Conservation (phyloP, 2,888 invertebrate genomes). For the Apoderus coryli region DNA sequence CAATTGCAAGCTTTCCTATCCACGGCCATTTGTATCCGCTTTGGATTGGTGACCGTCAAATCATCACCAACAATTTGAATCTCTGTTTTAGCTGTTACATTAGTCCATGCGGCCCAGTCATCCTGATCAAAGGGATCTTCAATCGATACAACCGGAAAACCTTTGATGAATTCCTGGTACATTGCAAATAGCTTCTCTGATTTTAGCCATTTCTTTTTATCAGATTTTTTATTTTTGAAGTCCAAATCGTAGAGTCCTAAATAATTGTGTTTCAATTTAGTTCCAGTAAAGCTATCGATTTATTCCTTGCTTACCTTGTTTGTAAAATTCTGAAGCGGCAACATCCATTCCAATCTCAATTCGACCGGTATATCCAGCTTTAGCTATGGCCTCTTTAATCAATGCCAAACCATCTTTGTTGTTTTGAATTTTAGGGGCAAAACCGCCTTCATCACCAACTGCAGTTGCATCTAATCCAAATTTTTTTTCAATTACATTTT, state of each 20-base stretch:
- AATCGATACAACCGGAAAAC: slow-evolving; percentile 89
- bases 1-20: slow-evolving; percentile 98
- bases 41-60: slow-evolving; percentile 89
- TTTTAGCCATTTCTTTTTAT: slow-evolving; percentile 65
- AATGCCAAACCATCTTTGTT: slow-evolving; percentile 88
- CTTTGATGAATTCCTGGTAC: slow-evolving; percentile 81
- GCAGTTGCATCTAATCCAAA: slow-evolving; percentile 94
- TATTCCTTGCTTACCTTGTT: slow-evolving; percentile 36
- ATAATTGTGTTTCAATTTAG: slow-evolving; percentile 2
- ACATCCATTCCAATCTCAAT: slow-evolving; percentile 99
- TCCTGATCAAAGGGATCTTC: slow-evolving; percentile 99
- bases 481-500: slow-evolving; percentile 93
- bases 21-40: slow-evolving; percentile 83
- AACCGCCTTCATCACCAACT: slow-evolving; percentile 99
- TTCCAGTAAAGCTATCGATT: slow-evolving; percentile 3
- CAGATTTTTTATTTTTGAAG: slow-evolving; percentile 91
- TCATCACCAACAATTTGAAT: slow-evolving; percentile 95
- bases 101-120: slow-evolving; percentile 91
- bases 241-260: slow-evolving; percentile 71
- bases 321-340: slow-evolving; percentile 95
- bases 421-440: slow-evolving; percentile 95
- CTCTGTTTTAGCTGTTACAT: slow-evolving; percentile 54
- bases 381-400: slow-evolving; percentile 78
- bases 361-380: slow-evolving; percentile 94
- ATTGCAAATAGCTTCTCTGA: slow-evolving; percentile 73